phyloP scores from a whole-genome alignment of 2,113 vertebrate genomes.

The Mesembrinibis cayennensis region DNA sequence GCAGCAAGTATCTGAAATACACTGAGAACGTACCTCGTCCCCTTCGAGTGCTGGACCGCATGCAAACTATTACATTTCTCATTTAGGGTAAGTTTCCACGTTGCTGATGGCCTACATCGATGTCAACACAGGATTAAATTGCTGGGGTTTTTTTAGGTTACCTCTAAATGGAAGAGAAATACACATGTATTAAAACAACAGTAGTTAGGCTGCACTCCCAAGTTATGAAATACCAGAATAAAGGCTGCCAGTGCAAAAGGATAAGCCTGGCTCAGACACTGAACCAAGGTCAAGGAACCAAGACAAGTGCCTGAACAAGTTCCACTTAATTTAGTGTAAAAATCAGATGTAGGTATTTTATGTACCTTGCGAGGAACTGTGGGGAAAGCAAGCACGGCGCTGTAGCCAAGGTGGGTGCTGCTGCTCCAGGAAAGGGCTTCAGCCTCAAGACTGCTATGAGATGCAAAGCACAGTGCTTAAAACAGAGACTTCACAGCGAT shows the following conservation, averaged over 20 bases:
- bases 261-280: not conserved
- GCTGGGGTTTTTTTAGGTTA: not conserved
- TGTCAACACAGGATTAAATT: not conserved
- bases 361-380: not conserved
- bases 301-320: not conserved
- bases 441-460: not conserved
- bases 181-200: not conserved
- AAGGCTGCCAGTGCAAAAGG: not conserved
- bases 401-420: not conserved
- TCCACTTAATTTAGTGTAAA: not conserved
- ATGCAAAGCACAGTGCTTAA: not conserved
- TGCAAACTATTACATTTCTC: not conserved
- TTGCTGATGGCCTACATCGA: not conserved
- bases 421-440: not conserved
- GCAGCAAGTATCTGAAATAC: not conserved
- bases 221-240: not conserved
- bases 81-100: not conserved
- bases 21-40: fast-evolving
- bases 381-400: fast-evolving
- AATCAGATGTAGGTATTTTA: not conserved
- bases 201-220: not conserved
- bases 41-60: not conserved
- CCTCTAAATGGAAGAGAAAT: not conserved
- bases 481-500: not conserved
- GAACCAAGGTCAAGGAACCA: not conserved